phyloP scores from a whole-genome alignment of 64 coral and sea anemone genomes.

The Montipora cactus region DNA sequence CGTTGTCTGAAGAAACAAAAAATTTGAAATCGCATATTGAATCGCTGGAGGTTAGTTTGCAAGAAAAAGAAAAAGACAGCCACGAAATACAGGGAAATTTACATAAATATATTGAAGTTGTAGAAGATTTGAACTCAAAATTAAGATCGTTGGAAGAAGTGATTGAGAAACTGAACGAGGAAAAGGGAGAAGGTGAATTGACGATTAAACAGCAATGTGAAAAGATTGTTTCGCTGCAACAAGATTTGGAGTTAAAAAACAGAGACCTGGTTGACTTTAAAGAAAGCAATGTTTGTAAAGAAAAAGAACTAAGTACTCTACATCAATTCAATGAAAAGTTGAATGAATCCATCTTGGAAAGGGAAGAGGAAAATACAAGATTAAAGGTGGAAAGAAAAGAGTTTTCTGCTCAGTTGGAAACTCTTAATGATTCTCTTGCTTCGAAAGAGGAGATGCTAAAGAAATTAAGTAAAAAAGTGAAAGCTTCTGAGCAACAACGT shows the following conservation, averaged over 20 bases:
- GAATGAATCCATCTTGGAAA: background rate
- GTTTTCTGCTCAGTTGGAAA: background rate
- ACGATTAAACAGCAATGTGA: conserved; percentile 33
- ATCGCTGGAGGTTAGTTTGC: conserved; percentile 15
- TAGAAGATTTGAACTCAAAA: conserved; percentile 60
- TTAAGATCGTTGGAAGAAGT: conserved; percentile 4
- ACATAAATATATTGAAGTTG: conserved; percentile 56
- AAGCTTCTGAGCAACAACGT: conserved; percentile 46
- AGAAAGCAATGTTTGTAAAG: background rate
- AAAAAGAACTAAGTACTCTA: conserved; percentile 40
- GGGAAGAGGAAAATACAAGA: conserved; percentile 1
- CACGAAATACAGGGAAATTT: conserved; percentile 59
- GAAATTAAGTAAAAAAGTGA: conserved; percentile 36
- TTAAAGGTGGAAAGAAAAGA: background rate
- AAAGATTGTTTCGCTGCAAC: conserved; percentile 36
- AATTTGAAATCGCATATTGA: conserved; percentile 55
- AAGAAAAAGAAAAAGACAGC: conserved; percentile 61
- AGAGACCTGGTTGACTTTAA: conserved; percentile 50
- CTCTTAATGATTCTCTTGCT: conserved; percentile 5
- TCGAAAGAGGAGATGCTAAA: conserved; percentile 38
- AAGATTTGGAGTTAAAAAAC: conserved; percentile 59
- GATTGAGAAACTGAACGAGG: conserved; percentile 27
- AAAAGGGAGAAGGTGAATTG: conserved; percentile 16
- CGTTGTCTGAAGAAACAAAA: conserved; percentile 54
- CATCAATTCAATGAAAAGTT: conserved; percentile 25